phyloP scores from a whole-genome alignment of 2,797 vertebrate species.

The Salarias fasciatus region DNA sequence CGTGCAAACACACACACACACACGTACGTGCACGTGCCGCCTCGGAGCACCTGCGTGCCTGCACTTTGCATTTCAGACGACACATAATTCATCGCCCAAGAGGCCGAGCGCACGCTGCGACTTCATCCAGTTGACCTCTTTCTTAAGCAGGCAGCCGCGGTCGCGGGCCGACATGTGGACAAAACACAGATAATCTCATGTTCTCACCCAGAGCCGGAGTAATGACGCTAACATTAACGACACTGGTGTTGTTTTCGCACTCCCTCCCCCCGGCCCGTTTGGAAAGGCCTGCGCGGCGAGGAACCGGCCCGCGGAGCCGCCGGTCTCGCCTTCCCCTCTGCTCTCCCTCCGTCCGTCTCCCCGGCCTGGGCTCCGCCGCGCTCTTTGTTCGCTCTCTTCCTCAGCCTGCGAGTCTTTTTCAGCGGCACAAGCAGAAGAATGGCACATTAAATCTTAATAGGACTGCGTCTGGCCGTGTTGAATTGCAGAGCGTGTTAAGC shows the following conservation, averaged over 20 bases:
- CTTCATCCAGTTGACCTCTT: constrained; percentile 77
- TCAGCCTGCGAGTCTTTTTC: constrained; percentile 80
- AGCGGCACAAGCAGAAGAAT: constrained; percentile 82
- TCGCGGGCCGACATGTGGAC: constrained; percentile 52
- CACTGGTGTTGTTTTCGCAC: constrained; percentile 30
- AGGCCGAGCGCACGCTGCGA: constrained; percentile 64
- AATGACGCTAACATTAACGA: constrained; percentile 29
- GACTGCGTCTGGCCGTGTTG: constrained; percentile 85
- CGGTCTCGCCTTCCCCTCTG: constrained; percentile 60
- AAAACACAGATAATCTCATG: constrained; percentile 56
- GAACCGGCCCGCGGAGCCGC: constrained; percentile 51
- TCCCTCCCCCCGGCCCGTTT: constrained; percentile 34
- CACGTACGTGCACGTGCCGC: constrained; percentile 42
- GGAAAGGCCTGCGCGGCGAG: constrained; percentile 58
- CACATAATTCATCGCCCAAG: constrained; percentile 71
- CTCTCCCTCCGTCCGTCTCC: constrained; percentile 67
- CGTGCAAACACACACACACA: constrained; percentile 51
- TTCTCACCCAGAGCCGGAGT: constrained; percentile 47
- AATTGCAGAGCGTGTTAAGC: constrained; percentile 85
- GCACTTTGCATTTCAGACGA: constrained; percentile 67
- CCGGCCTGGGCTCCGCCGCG: constrained; percentile 66
- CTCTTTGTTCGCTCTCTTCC: constrained; percentile 79
- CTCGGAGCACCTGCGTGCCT: constrained; percentile 70
- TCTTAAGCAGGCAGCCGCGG: constrained; percentile 70
- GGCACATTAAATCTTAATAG: constrained; percentile 89